These are phyloP conservation scores for Oxyteleia sp. DNA, from an alignment of 2,888 invertebrate species.

Conservation along the genomic window DNA sequence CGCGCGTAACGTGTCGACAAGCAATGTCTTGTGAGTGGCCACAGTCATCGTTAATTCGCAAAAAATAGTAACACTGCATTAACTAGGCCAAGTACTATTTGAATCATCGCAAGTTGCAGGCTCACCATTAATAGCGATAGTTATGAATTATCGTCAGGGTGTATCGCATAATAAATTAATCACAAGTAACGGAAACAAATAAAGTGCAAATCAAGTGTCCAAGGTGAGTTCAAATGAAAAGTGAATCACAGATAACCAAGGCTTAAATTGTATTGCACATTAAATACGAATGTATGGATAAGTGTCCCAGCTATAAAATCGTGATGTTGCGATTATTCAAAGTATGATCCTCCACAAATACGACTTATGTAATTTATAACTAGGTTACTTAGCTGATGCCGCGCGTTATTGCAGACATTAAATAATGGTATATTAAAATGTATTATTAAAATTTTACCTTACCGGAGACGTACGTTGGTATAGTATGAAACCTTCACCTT, in stretches of 20 bases:
- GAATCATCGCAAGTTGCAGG: constrained; percentile 63
- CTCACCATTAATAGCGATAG: constrained; percentile 74
- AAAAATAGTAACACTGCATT: constrained; percentile 47
- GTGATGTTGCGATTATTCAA: constrained; percentile 48
- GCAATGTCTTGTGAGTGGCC: constrained; percentile 39
- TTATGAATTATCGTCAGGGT: constrained; percentile 32
- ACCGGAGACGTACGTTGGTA: constrained; percentile 80
- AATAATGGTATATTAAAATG: constrained; percentile 72
- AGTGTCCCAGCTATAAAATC: constrained; percentile 19
- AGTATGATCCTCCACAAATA: constrained; percentile 43
- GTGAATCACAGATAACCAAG: constrained; percentile 47
- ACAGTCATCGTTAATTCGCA: constrained; percentile 52
- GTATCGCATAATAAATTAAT: constrained; percentile 21
- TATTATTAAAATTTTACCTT: constrained; percentile 79
- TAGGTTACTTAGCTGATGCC: constrained; percentile 34
- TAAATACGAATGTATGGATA: constrained; percentile 79
- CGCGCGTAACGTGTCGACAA: constrained; percentile 40
- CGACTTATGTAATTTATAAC: constrained; percentile 22
- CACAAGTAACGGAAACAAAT: constrained; percentile 31
- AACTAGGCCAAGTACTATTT: constrained; percentile 59
- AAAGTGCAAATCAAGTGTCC: constrained; percentile 58
- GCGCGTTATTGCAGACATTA: constrained; percentile 18
- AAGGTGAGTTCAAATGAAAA: constrained; percentile 51
- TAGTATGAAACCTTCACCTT: constrained; percentile 85
- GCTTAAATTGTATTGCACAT: constrained; percentile 83